phyloP scores from a whole-genome alignment of 2,888 invertebrate species.

The Clostera curtula region DNA sequence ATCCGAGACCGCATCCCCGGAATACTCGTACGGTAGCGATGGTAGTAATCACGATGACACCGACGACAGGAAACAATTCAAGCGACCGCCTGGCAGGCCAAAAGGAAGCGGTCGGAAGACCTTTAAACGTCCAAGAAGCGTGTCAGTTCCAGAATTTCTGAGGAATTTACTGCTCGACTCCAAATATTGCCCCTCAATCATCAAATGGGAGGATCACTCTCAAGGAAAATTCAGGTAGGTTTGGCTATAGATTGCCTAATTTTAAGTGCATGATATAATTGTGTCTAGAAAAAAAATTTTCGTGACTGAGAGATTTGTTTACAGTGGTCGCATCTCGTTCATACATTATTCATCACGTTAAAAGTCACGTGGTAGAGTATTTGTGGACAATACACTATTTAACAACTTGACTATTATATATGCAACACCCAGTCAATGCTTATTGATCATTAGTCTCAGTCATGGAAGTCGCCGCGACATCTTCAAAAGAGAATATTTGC shows the following conservation, averaged over 20 bases:
- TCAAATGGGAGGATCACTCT: conserved; percentile 91
- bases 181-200: conserved; percentile 85
- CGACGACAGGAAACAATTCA: conserved; percentile 60
- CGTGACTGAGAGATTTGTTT: conserved; percentile 35
- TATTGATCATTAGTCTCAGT: conserved; percentile 28
- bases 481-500: conserved; percentile 13
- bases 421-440: conserved; percentile 23
- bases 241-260: conserved; percentile 10
- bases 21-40: conserved; percentile 57
- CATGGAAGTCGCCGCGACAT: too few species aligned
- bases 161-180: conserved; percentile 85
- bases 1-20: conserved; percentile 56
- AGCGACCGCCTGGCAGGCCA: conserved; percentile 73
- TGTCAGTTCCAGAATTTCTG: conserved; percentile 88
- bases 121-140: conserved; percentile 62
- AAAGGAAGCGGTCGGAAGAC: conserved; percentile 64
- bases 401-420: conserved; percentile 35
- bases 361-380: conserved; percentile 48
- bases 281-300: too few species aligned
- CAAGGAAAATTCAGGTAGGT: conserved; percentile 85
- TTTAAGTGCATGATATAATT: too few species aligned
- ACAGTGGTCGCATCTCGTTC: conserved; percentile 30
- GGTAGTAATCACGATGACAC: conserved; percentile 64
- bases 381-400: conserved; percentile 40
- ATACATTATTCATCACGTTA: conserved; percentile 51